A percentile compares a stretch with the other conserved stretches of the same genome.
Conservation (phyloP, 2,113 vertebrate genomes). For the Solea solea region DNA sequence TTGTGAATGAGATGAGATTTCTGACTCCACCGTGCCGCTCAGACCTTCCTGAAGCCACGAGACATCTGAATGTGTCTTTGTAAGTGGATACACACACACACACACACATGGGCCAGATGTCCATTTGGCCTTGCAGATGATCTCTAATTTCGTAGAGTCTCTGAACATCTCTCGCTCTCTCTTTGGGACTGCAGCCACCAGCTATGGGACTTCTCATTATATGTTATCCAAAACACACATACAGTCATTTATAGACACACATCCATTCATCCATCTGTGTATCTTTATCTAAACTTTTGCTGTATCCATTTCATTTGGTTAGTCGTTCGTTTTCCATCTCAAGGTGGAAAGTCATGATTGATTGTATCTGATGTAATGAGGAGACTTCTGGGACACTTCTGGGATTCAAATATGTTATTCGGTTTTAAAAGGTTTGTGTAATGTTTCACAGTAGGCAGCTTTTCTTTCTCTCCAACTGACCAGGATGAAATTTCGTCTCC, state of each 20-base stretch:
- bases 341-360: not conserved
- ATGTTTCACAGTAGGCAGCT: not conserved
- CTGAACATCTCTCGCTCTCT: constrained; percentile 48
- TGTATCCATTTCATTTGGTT: constrained; percentile 16
- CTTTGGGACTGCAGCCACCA: constrained; percentile 20
- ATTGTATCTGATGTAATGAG: constrained; percentile 18
- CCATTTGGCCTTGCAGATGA: constrained; percentile 44
- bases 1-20: constrained; percentile 70
- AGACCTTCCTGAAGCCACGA: constrained; percentile 42
- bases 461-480: constrained; percentile 14
- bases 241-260: constrained; percentile 6
- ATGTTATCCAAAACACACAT: constrained; percentile 31
- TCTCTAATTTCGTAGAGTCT: constrained; percentile 54
- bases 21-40: constrained; percentile 59
- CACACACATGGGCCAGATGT: constrained; percentile 31
- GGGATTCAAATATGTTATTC: not conserved
- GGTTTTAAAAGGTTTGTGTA: not conserved
- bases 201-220: constrained; percentile 29
- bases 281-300: constrained; percentile 28
- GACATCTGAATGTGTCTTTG: constrained; percentile 67
- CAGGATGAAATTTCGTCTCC: constrained; percentile 11
- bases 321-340: constrained; percentile 10
- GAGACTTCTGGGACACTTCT: constrained; percentile 4
- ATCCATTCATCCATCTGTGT: constrained; percentile 31
- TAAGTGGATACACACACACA: constrained; percentile 27